phyloP scores from a whole-genome alignment of 2,797 vertebrate genomes.

The Poecilia wingei region DNA sequence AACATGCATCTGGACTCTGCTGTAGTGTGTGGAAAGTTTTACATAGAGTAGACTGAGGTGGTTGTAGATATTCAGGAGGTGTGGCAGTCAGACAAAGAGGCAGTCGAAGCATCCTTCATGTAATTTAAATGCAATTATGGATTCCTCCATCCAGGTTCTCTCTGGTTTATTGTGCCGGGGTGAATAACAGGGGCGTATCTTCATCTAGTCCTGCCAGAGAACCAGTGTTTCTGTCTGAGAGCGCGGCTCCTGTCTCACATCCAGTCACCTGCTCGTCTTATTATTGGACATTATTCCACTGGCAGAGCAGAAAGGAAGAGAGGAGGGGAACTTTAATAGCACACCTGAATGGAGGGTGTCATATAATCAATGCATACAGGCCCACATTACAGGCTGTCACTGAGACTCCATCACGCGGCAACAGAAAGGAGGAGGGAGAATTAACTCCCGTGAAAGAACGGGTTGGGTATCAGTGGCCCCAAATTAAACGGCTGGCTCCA shows the following conservation, averaged over 20 bases:
- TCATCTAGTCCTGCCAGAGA: slow-evolving; percentile 55
- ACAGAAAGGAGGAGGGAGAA: slow-evolving; percentile 62
- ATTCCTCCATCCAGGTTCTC: slow-evolving; percentile 41
- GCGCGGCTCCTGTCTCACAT: slow-evolving; percentile 43
- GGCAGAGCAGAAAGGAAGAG: slow-evolving; percentile 72
- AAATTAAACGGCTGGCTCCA: slow-evolving; percentile 69
- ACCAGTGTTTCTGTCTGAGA: slow-evolving; percentile 57
- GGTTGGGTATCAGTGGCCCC: slow-evolving; percentile 59
- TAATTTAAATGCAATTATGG: slow-evolving; percentile 81
- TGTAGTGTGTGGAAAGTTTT: slow-evolving; percentile 16
- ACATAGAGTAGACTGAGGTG: slow-evolving; percentile 34
- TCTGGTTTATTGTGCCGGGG: slow-evolving; percentile 26
- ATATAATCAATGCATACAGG: slow-evolving; percentile 83
- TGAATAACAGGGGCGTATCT: slow-evolving; percentile 65
- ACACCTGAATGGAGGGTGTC: slow-evolving; percentile 81
- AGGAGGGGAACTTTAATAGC: slow-evolving; percentile 80
- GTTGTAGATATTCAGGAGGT: slow-evolving; percentile 49
- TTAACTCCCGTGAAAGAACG: slow-evolving; percentile 75
- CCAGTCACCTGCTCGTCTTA: slow-evolving; percentile 62
- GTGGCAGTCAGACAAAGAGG: slow-evolving; percentile 58
- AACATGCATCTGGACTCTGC: neutral
- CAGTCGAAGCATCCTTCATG: slow-evolving; percentile 67
- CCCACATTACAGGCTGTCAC: slow-evolving; percentile 78
- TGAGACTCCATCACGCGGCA: slow-evolving; percentile 69
- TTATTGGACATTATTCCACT: slow-evolving; percentile 79